phyloP scores from a whole-genome alignment of 1,140 invertebrate genomes.

The Aphelinus atriplicis region DNA sequence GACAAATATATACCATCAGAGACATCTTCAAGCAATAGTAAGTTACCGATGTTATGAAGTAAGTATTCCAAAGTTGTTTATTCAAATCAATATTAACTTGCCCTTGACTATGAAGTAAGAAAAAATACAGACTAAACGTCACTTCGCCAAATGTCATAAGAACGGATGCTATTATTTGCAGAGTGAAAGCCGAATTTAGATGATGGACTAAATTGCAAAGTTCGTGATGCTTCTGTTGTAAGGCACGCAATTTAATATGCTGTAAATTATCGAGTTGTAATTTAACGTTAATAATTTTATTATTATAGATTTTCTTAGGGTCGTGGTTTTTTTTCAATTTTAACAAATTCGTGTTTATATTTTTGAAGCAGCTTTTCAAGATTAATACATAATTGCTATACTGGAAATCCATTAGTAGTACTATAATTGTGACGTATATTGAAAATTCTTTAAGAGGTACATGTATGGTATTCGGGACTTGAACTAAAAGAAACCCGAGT shows the following conservation, averaged over 20 bases:
- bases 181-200: conserved; percentile 52
- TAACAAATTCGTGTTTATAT: conserved; percentile 47
- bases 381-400: conserved; percentile 55
- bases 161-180: conserved; percentile 47
- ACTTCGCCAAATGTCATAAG: conserved; percentile 54
- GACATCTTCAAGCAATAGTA: conserved; percentile 53
- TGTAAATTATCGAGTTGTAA: conserved; percentile 44
- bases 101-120: conserved; percentile 44
- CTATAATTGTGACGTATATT: conserved; percentile 46
- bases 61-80: conserved; percentile 51
- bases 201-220: conserved; percentile 49
- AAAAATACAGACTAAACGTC: conserved; percentile 60
- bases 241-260: conserved; percentile 49
- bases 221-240: conserved; percentile 53
- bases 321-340: conserved; percentile 37
- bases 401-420: conserved; percentile 51
- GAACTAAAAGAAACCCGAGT: conserved; percentile 43
- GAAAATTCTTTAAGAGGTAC: not conserved
- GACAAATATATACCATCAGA: conserved; percentile 52
- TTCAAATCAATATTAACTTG: conserved; percentile 31
- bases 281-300: conserved; percentile 38
- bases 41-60: conserved; percentile 44
- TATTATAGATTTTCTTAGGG: conserved; percentile 45
- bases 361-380: conserved; percentile 51
- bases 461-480: conserved; percentile 31